phyloP scores from a whole-genome alignment of 2,888 invertebrate species.

The Meghimatium bilineatum region DNA sequence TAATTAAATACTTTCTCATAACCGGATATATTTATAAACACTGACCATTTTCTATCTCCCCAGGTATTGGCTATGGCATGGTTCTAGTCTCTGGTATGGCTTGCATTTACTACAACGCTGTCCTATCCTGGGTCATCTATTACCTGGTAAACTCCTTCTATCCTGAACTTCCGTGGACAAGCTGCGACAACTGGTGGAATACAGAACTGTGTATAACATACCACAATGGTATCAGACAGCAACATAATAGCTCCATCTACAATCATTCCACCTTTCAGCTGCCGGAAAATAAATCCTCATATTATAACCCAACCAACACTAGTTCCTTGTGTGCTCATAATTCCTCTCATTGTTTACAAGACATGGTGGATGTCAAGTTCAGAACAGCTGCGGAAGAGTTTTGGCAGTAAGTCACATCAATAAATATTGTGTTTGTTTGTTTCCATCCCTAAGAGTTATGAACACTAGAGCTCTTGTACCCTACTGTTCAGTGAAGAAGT shows the following conservation, averaged over 20 bases:
- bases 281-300: background rate
- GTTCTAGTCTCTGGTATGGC: conserved; percentile 62
- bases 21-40: background rate
- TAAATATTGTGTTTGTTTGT: background rate
- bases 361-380: background rate
- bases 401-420: conserved; percentile 59
- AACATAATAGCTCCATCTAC: background rate
- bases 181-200: conserved; percentile 63
- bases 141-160: conserved; percentile 62
- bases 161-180: conserved; percentile 59
- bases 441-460: no score
- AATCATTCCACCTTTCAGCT: background rate
- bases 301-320: background rate
- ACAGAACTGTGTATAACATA: conserved; percentile 55
- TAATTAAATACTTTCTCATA: no score
- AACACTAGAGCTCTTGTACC: no score
- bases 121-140: conserved; percentile 64
- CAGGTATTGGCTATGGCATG: conserved; percentile 67
- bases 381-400: conserved; percentile 62
- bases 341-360: background rate
- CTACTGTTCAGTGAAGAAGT: no score
- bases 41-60: background rate
- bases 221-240: background rate
- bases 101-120: conserved; percentile 64
- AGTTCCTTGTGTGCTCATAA: background rate